phyloP scores from a whole-genome alignment of 1,140 invertebrate genomes.

The Amphibalanus amphitrite region DNA sequence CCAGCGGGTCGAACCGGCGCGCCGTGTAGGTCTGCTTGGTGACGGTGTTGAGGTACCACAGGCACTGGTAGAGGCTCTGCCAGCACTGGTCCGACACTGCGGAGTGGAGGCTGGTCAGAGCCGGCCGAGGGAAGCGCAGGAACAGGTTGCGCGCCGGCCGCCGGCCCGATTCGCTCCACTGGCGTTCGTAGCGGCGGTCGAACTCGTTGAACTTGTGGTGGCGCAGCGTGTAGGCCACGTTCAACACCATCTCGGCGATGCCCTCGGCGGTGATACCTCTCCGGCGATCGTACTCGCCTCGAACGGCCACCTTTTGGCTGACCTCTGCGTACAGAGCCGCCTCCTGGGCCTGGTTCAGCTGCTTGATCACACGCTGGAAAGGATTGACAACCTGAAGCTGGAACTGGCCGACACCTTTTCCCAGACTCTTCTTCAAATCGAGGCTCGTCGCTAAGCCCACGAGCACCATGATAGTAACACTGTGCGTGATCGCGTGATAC shows the following conservation, averaged over 20 bases:
- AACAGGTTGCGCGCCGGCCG: not conserved
- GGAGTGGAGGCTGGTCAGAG: not conserved
- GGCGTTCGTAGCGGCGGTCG: conserved; percentile 30
- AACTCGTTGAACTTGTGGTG: conserved; percentile 43
- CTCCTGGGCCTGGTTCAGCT: not conserved
- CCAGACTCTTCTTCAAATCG: too few species aligned
- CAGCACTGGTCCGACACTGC: not conserved
- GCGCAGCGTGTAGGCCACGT: conserved; percentile 40
- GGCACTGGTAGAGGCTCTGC: not conserved
- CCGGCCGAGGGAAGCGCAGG: not conserved
- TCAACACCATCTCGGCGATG: not conserved
- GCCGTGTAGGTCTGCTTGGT: not conserved
- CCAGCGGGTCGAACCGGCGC: not conserved
- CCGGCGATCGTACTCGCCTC: not conserved
- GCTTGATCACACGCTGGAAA: not conserved
- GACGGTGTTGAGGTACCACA: not conserved
- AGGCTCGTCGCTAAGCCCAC: too few species aligned
- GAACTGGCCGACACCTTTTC: not conserved
- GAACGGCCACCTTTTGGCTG: not conserved
- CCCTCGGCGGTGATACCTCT: not conserved
- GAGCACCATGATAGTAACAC: too few species aligned
- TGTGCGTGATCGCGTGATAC: too few species aligned
- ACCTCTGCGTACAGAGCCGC: conserved; percentile 1
- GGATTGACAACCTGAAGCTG: not conserved
- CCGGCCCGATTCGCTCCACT: not conserved